Evolutionary conservation across 2,888 invertebrate species (phyloP).

Genomic region (Elaeidobius kamerunicus): DNA sequence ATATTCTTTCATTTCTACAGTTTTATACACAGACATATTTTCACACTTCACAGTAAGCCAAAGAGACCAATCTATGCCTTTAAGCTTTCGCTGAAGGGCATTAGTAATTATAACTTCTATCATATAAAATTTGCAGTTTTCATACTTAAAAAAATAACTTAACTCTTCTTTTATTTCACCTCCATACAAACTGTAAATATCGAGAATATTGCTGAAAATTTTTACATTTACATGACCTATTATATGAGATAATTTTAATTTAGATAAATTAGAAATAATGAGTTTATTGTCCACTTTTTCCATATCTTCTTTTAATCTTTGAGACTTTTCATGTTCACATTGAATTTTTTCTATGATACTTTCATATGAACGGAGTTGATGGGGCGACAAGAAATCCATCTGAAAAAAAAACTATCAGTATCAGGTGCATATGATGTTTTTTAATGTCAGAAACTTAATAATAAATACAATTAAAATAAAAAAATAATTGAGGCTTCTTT

Average conservation of each 20-base stretch:
- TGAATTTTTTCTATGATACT: slow-evolving; percentile 41
- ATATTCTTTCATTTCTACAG: slow-evolving; percentile 23
- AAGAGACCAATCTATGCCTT: slow-evolving; percentile 38
- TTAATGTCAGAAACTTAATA: background rate
- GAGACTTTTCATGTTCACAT: slow-evolving; percentile 38
- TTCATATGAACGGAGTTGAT: slow-evolving; percentile 39
- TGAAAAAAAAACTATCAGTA: slow-evolving; percentile 12
- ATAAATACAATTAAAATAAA: too few species aligned
- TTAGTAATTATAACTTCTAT: slow-evolving; percentile 42
- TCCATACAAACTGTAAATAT: slow-evolving; percentile 38
- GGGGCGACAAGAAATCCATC: slow-evolving; percentile 38
- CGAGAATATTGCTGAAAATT: slow-evolving; percentile 40
- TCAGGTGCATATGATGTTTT: background rate
- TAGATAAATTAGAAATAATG: slow-evolving; percentile 35
- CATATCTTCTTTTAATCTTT: slow-evolving; percentile 36
- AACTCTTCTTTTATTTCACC: slow-evolving; percentile 35
- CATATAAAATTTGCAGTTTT: slow-evolving; percentile 41
- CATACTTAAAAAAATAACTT: slow-evolving; percentile 21
- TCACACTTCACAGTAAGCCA: slow-evolving; percentile 34
- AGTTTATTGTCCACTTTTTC: slow-evolving; percentile 39
- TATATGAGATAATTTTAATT: slow-evolving; percentile 33
- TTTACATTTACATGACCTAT: slow-evolving; percentile 41
- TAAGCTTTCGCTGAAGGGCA: slow-evolving; percentile 39
- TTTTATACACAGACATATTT: slow-evolving; percentile 25
- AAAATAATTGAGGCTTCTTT: too few species aligned